Conservation (phyloP, 2,797 vertebrate genomes). For the Lophotriccus pileatus region DNA sequence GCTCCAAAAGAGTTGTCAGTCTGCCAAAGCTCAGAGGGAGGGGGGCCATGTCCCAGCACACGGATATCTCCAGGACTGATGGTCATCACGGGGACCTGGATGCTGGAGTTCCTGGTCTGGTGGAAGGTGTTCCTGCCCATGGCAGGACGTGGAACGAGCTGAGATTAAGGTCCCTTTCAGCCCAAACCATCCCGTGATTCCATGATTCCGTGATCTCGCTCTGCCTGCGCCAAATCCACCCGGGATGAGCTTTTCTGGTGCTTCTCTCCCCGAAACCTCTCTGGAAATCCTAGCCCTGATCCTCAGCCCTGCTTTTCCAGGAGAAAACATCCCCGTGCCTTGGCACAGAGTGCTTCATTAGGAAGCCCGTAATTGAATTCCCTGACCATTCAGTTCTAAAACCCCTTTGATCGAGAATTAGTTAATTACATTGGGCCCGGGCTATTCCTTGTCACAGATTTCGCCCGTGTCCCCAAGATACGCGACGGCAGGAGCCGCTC, state of each 20-base stretch:
- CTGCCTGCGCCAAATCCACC: accelerated
- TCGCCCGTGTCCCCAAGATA: conserved; percentile 63
- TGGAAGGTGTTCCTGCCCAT: neutral
- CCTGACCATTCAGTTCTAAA: conserved; percentile 69
- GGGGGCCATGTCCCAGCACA: accelerated
- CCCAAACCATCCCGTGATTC: neutral
- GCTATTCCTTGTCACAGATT: conserved; percentile 60
- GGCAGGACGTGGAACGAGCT: neutral
- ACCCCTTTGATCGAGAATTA: conserved; percentile 69
- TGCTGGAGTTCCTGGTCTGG: accelerated
- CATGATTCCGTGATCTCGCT: accelerated
- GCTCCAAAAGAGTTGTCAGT: neutral
- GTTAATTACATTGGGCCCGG: conserved; percentile 62
- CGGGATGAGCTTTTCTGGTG: neutral
- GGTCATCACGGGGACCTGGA: neutral
- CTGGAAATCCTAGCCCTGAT: neutral
- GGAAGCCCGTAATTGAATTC: conserved; percentile 67
- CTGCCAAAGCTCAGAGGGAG: neutral
- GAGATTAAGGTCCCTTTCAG: neutral
- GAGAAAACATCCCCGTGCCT: conserved; percentile 5
- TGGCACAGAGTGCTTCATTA: conserved; percentile 50
- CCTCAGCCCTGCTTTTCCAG: neutral
- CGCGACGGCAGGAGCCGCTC: conserved; percentile 8
- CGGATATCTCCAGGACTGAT: neutral
- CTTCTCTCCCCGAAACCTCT: neutral